A percentile compares a stretch with the other conserved stretches of the same genome.
Conservation (phyloP, 2,797 vertebrate genomes). For the Natrix natrix region DNA sequence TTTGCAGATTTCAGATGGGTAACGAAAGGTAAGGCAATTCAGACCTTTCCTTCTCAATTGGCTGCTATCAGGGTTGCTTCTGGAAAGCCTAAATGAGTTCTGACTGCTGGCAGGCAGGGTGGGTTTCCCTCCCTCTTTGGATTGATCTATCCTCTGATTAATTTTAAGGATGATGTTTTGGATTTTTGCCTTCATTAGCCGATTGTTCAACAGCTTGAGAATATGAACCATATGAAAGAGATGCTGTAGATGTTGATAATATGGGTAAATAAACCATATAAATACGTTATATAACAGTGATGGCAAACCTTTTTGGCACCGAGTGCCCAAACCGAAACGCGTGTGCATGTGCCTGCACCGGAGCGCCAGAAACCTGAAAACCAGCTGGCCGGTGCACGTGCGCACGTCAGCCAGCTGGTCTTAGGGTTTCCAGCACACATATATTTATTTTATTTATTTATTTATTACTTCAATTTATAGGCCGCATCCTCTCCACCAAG, state of each 20-base stretch:
- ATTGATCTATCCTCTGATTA: neutral
- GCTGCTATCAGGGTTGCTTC: neutral
- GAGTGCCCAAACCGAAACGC: no score
- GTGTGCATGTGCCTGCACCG: no score
- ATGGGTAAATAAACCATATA: neutral
- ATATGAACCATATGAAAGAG: neutral
- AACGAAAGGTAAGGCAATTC: neutral
- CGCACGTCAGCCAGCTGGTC: no score
- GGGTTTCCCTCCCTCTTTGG: neutral
- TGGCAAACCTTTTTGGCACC: no score
- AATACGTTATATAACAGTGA: neutral
- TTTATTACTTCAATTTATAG: no score
- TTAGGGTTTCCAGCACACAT: no score
- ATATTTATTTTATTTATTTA: no score
- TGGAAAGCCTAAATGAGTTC: neutral
- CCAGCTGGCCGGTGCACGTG: no score
- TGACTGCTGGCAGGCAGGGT: neutral
- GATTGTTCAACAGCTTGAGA: neutral
- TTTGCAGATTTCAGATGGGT: neutral
- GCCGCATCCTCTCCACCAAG: no score
- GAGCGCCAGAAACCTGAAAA: no score
- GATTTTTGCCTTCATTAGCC: neutral
- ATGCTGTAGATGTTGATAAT: neutral
- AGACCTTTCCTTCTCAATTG: neutral
- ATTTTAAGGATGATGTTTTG: neutral